Evolutionary conservation across 2,888 invertebrate species (phyloP), one percentile per base, ranked within the genome.

Genomic region (Lepidonotus clava): DNA sequence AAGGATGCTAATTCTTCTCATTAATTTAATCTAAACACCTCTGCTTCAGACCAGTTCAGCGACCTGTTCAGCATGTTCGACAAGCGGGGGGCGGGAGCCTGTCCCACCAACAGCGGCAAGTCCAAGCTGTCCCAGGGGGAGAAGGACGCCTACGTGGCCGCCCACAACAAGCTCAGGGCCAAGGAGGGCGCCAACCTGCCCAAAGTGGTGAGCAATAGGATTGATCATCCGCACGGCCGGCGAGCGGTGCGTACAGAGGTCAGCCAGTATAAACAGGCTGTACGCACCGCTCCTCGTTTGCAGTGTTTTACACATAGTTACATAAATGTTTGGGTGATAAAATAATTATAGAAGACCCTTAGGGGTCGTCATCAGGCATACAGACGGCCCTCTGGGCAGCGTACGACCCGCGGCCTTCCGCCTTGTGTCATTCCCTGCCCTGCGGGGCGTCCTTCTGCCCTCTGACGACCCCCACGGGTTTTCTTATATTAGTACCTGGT

Each of bases 161-260:
- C 21, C 21, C 80, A 80, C 80, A 80, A 80, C 46, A 4, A 11
- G 46, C 34, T 32, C 80, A 80, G 80, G 28, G 28, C 21, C 24
- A 80, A 80, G 51, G 80, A 80, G 24, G 46, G 46, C 1, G 80
- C 80, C 21, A 80, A 46, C 46, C 80, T 80, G 11, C 80, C 80
- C 21, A 28, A 80, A 11, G 34, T 80, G 80, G 80, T 80, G 46
- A 1, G 36, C n/a, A 1, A 36, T n/a, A n/a, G n/a, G n/a, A n/a
- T 51, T 14, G 51, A 14, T 51, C 51, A 11, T 51, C 21, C 21
- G 51, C 51, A 51, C 21, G 51, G 14, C n/a, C n/a, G n/a, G n/a
- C n/a, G n/a, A n/a, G n/a, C n/a, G n/a, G n/a, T n/a, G n/a, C n/a
- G n/a, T n/a, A n/a, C n/a, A n/a, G n/a, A n/a, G n/a, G n/a, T n/a